Evolutionary conservation across 1,140 invertebrate species (phyloP), one percentile per base, ranked within the genome.

Genomic region (Nebria ingens): DNA sequence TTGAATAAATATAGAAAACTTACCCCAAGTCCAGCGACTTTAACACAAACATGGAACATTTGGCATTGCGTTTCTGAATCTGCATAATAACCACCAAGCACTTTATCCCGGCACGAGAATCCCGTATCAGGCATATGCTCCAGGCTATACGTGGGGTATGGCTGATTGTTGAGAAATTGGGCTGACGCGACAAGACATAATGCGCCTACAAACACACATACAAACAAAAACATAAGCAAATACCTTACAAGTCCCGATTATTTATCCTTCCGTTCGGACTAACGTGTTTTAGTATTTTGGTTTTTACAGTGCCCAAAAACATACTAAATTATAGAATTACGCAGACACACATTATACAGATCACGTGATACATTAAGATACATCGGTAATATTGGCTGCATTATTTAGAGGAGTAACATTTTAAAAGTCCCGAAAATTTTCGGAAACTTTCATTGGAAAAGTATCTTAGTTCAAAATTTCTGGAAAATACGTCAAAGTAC

Each of bases 11-110:
- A n/a, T n/a, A n/a, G n/a, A n/a, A n/a, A n/a, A 75, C 75, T 79
- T 73, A 83, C 79, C 59, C 83, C 83, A 53, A 81, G 76, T 55
- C 87, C 86, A 13, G 86, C 82, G 20, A 90, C 85, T 65, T 85
- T 85, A 19, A 90, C 87, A 68, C 90, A 93, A 50, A 93, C 86
- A 67, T 93, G 91, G 71, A 93, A 93, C 76, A 93, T 87, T 72
- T 93, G 91, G 72, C 91, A 94, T 65, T 91, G 86, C 0, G 91
- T 87, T 70, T 93, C 90, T 0, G 84, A 80, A 73, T 94, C 91
- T 12, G 91, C 90, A 68, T 94, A 94, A 71, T 93, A 94, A 40
- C 91, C 89, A 57, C 91, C 91, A 19, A 91, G 78, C 61, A 91
- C 88, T 71, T 92, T 91, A 62, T 89, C 87, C 57, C 82, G 77